Evolutionary conservation across 1,140 invertebrate genomes (phyloP), one percentile per base, ranked within the genome.

Genomic region (Diachasma alloeum): DNA sequence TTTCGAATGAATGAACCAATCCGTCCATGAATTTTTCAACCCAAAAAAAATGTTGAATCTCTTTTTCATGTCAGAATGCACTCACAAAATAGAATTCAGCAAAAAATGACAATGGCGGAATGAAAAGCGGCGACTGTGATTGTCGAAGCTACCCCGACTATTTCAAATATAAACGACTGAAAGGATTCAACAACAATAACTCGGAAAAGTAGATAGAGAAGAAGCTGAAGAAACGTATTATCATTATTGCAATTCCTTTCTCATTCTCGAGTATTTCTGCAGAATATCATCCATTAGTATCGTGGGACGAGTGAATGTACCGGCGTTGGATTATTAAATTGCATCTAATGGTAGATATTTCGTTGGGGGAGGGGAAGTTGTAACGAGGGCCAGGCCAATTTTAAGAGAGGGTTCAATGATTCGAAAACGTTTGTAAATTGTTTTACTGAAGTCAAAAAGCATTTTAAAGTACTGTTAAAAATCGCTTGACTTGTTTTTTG

Each of bases 231-330:
- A 56, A 56, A 56, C 19, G 48, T 71, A 46, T 71, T 48, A 53
- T 71, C 26, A 15, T 71, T 72, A 48, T 72, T 72, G 39, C 26
- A 31, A 24, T 72, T 72, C 22, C 53, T 72, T 53, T 53, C 36
- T 53, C 10, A 13, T 72, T 24, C 15, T 10, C 6, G 31, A 53
- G 48, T 44, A 72, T 72, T 56, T n/a, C 6, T 36, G 31, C 24
- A 70, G 66, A 69, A 75, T 75, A 75, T 69, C 44, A 46, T 75
- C 74, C 74, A 75, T 75, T 75, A 75, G 36, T 56, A 72, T 31
- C 17, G 19, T 56, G 24, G 44, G 53, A 70, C 24, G 74, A 22
- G 26, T n/a, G 26, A 36, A 31, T 75, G 22, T 3, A 69, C 13
- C 66, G 67, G n/a, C 73, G 11, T 37, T 5, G 44, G 67, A 68